A percentile compares a stretch with the other conserved stretches of the same genome.
Evolutionary conservation across 2,888 invertebrate species (phyloP).

Genomic region (Trachelus tabidus): DNA sequence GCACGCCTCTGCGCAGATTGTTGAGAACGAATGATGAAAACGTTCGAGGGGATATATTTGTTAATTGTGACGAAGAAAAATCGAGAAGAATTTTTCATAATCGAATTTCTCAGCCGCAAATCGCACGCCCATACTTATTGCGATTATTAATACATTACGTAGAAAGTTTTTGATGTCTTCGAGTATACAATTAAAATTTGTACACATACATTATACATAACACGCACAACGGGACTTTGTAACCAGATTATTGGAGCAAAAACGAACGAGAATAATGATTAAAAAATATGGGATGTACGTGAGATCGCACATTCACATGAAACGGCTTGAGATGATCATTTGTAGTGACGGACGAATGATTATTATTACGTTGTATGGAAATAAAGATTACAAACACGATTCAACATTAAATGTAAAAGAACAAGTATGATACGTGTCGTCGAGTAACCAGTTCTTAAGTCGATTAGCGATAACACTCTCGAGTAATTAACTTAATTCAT

Average conservation of each 20-base stretch:
- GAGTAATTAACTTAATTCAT: slow-evolving; percentile 42
- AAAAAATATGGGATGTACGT: slow-evolving; percentile 32
- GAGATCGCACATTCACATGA: not conserved
- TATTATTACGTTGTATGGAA: not conserved
- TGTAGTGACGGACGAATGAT: not conserved
- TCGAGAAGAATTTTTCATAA: not conserved
- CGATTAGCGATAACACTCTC: slow-evolving; percentile 56
- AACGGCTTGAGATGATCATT: not conserved
- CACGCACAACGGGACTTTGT: slow-evolving; percentile 62
- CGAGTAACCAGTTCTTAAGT: slow-evolving; percentile 63
- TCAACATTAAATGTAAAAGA: slow-evolving; percentile 53
- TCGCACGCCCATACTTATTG: not conserved
- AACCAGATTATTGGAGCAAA: slow-evolving; percentile 47
- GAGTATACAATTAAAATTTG: slow-evolving; percentile 64
- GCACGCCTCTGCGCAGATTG: not conserved
- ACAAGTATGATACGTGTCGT: slow-evolving; percentile 59
- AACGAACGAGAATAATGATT: slow-evolving; percentile 21
- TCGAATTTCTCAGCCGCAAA: not conserved
- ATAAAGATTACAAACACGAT: not conserved
- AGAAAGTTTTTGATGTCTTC: slow-evolving; percentile 66
- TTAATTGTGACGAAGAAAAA: not conserved
- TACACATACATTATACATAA: slow-evolving; percentile 47
- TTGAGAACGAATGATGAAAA: slow-evolving; percentile 1
- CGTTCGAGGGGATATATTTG: slow-evolving; percentile 5
- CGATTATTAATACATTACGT: slow-evolving; percentile 48